A percentile compares a stretch with the other conserved stretches of the same genome.
These are phyloP conservation scores for Pseudolaguvia tuberculata DNA, from an alignment of 2,113 vertebrate genomes.

Conservation along the genomic window DNA sequence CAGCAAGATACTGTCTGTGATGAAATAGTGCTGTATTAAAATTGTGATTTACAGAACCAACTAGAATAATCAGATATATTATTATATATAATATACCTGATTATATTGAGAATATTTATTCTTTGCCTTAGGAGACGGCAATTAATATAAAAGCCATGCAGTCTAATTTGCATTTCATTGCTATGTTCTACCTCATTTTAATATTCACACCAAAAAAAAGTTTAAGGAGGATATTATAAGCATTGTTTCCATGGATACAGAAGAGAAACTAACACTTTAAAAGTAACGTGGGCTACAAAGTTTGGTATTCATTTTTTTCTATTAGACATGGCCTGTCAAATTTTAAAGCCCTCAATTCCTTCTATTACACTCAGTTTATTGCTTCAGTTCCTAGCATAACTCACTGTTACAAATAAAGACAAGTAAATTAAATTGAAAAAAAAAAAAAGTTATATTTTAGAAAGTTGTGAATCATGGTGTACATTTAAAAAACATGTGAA, in stretches of 20 bases:
- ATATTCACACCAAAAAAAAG: conserved; percentile 31
- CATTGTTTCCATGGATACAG: conserved; percentile 54
- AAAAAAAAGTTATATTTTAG: neutral
- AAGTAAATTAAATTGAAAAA: neutral
- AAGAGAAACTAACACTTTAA: conserved; percentile 41
- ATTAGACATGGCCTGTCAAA: conserved; percentile 26
- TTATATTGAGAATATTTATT: conserved; percentile 41
- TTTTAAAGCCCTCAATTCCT: neutral
- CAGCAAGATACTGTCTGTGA: conserved; percentile 69
- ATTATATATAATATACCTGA: too few species aligned
- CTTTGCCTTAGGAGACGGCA: conserved; percentile 39
- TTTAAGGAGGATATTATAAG: conserved; percentile 37
- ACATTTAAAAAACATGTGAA: too few species aligned
- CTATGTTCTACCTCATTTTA: conserved; percentile 34
- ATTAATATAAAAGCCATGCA: conserved; percentile 43
- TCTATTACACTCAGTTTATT: neutral
- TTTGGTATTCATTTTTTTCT: conserved; percentile 31
- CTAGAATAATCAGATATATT: too few species aligned
- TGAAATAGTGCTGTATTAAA: conserved; percentile 12
- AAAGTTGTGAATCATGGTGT: neutral
- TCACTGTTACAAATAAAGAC: neutral
- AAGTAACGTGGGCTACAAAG: conserved; percentile 22
- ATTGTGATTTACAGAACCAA: too few species aligned
- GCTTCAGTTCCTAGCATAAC: neutral
- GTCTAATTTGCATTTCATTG: conserved; percentile 39